phyloP scores from a whole-genome alignment of 2,888 invertebrate genomes.

The Tanytarsus gracilentus region DNA sequence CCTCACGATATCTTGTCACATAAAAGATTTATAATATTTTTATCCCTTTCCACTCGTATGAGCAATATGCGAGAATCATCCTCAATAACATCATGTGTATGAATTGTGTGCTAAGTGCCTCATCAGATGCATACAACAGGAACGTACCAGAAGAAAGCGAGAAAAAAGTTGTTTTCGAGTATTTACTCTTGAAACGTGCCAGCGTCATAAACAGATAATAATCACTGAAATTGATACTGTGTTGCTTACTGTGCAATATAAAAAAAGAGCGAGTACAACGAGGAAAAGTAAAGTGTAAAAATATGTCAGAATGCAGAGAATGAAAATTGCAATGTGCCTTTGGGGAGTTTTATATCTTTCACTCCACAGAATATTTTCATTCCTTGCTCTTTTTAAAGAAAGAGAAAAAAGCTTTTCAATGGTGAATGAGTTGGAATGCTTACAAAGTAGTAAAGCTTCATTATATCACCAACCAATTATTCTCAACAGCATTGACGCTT shows the following conservation, averaged over 20 bases:
- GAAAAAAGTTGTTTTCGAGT: slow-evolving; percentile 4
- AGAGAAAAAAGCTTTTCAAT: too few relatives aligned
- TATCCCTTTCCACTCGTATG: neutral
- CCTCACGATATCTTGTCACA: slow-evolving; percentile 13
- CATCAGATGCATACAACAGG: slow-evolving; percentile 3
- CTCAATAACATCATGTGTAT: neutral
- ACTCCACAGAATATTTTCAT: too few relatives aligned
- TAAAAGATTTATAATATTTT: slow-evolving; percentile 14
- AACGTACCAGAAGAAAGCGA: neutral
- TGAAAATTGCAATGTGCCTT: too few relatives aligned
- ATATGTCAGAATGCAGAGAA: slow-evolving; percentile 1
- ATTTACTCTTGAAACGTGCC: slow-evolving; percentile 12
- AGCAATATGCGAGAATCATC: neutral
- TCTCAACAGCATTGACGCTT: too few relatives aligned
- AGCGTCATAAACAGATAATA: slow-evolving; percentile 17
- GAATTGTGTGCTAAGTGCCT: neutral
- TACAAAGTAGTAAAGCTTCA: too few relatives aligned
- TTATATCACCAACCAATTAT: too few relatives aligned
- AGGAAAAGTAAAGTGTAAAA: neutral
- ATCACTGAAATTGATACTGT: slow-evolving; percentile 11
- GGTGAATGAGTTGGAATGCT: neutral
- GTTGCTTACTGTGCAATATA: neutral
- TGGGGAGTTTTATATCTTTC: neutral
- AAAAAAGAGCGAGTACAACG: neutral
- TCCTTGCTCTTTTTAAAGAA: too few relatives aligned